Conservation (phyloP, 2,888 invertebrate genomes). For the Megamerina dolium region DNA sequence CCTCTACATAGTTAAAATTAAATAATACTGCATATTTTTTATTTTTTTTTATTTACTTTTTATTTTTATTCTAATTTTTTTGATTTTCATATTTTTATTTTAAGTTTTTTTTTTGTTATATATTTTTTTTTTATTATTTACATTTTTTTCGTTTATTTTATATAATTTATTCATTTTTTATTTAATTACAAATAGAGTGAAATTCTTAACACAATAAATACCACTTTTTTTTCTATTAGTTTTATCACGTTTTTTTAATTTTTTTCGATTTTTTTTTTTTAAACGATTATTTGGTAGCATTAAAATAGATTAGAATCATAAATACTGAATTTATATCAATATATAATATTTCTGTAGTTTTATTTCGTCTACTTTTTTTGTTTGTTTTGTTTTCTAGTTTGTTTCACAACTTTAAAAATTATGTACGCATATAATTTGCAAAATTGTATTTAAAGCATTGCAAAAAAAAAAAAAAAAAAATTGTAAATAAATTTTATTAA, state of each 20-base stretch:
- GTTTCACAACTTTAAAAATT: too few relatives aligned
- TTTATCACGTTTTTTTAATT: conserved; percentile 15
- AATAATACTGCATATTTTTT: too few relatives aligned
- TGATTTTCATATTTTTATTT: conserved; percentile 13
- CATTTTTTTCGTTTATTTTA: not conserved
- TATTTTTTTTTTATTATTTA: conserved; percentile 17
- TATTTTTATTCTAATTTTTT: conserved; percentile 13
- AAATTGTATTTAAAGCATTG: too few relatives aligned
- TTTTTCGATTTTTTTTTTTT: conserved; percentile 18
- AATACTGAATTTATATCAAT: conserved; percentile 24
- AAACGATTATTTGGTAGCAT: conserved; percentile 18
- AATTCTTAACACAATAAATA: conserved; percentile 13
- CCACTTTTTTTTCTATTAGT: conserved; percentile 19
- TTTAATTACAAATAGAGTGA: conserved; percentile 10
- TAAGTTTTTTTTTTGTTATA: conserved; percentile 12
- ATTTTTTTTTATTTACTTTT: conserved; percentile 14
- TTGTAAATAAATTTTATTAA: too few relatives aligned
- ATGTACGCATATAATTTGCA: too few relatives aligned
- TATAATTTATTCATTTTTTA: conserved; percentile 11
- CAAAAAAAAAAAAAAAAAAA: too few relatives aligned
- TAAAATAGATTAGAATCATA: conserved; percentile 22
- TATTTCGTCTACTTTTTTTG: not conserved
- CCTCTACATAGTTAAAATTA: too few relatives aligned
- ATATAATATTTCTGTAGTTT: not conserved
- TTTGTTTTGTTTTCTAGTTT: not conserved